Evolutionary conservation across 1,140 invertebrate genomes (phyloP), one percentile per base, ranked within the genome.

Genomic region (Lysiphlebus fabarum): DNA sequence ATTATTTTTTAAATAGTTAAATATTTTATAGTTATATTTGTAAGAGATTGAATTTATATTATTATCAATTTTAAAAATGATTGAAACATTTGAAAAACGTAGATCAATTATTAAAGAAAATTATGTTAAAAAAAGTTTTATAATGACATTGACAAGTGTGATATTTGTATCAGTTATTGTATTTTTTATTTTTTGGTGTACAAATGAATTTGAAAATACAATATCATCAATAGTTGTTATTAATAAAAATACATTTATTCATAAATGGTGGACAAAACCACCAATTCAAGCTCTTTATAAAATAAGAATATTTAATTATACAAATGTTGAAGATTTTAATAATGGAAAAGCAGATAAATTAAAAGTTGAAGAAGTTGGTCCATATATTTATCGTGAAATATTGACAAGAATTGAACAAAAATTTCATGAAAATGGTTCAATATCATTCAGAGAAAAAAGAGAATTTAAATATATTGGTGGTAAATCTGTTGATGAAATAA

Each of bases 301-400:
- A 67, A 82, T 91, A 0, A 84, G 86, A 65, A 79, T 94, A 33
- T 93, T 92, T 72, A 89, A 93, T 73, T 86, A 92, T 41, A 90
- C 86, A 11, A 93, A 94, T 70, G 81, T 84, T 41, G 73, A 85
- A 1, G 83, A 86, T 7, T 87, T 88, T 56, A 70, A 82, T 54
- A 71, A 70, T 3, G 82, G 84, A 0, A 67, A 70, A 1, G 83
- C 79, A 0, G 66, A 70, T 0, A 90, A 87, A 62, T 78, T 92
- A 1, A 77, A 73, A 11, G 82, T 93, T 0, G 55, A 83, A 55
- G 88, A 93, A 67, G 71, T 87, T 12, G 91, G 91, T 0, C 90
- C 91, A 0, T 90, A 89, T 63, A 83, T 85, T 0, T 93, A 92
- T 70, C 83, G 82, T 77, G 81, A 82, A 51, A 69, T 61, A 0